A percentile compares a stretch with the other conserved stretches of the same genome.
phyloP scores from a whole-genome alignment of 2,113 vertebrate genomes.

The Mixornis gularis region DNA sequence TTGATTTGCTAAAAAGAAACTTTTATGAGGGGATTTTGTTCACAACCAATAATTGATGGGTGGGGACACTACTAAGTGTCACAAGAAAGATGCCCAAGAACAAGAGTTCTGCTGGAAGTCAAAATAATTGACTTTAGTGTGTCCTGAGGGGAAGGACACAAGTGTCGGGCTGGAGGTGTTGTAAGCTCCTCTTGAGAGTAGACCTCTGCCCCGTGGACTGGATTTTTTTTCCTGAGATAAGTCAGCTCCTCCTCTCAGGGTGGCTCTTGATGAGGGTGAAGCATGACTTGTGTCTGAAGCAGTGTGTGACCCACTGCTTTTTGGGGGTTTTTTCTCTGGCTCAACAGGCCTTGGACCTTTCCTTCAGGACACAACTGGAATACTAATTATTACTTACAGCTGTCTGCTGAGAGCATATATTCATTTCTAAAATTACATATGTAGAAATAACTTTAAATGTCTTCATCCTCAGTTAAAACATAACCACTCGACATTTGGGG shows the following conservation, averaged over 20 bases:
- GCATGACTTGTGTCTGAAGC: accelerated
- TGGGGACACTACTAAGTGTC: neutral
- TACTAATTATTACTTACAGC: neutral
- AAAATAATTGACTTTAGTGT: neutral
- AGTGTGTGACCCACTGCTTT: neutral
- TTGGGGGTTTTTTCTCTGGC: neutral
- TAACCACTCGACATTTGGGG: neutral
- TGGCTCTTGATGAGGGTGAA: accelerated
- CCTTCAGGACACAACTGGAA: neutral
- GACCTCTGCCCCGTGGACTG: neutral
- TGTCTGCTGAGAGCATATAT: neutral
- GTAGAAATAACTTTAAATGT: neutral
- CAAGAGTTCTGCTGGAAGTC: neutral
- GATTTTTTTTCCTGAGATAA: neutral
- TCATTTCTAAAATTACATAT: neutral
- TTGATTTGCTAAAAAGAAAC: neutral
- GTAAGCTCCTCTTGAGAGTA: neutral
- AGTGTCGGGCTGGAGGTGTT: neutral
- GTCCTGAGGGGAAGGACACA: neutral
- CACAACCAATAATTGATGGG: neutral
- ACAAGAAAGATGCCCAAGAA: neutral
- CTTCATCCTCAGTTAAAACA: neutral
- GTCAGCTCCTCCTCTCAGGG: neutral
- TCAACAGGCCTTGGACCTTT: neutral
- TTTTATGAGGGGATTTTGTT: neutral